Evolutionary conservation across 2,888 invertebrate genomes (phyloP).

Genomic region (Ephialtes manifestator): DNA sequence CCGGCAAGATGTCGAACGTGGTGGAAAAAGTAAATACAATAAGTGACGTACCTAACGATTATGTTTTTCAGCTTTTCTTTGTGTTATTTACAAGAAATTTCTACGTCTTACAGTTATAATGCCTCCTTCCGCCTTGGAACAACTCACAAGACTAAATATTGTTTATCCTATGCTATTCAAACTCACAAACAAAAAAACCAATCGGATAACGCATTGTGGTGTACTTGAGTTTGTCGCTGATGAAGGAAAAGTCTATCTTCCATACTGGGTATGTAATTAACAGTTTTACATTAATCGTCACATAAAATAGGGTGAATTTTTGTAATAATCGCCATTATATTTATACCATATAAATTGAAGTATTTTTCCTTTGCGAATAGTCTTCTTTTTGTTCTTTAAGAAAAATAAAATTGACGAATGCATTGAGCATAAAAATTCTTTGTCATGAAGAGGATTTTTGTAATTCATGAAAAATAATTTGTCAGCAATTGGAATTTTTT

Average conservation of each 20-base stretch:
- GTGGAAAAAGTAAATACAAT: slow-evolving; percentile 94
- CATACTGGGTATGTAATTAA: slow-evolving; percentile 94
- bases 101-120: slow-evolving; percentile 93
- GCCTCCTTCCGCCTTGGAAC: slow-evolving; percentile 98
- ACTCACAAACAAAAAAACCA: slow-evolving; percentile 94
- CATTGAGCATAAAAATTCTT: slow-evolving; percentile 1
- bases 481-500: background rate
- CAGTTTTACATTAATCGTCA: slow-evolving; percentile 16
- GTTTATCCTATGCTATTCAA: slow-evolving; percentile 99
- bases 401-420: too few relatives aligned
- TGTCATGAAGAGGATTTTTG: background rate
- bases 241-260: slow-evolving; percentile 98
- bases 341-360: too few relatives aligned
- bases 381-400: too few relatives aligned
- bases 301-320: background rate
- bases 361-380: too few relatives aligned
- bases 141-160: slow-evolving; percentile 96
- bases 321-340: too few relatives aligned
- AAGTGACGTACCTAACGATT: slow-evolving; percentile 35
- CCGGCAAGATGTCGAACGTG: slow-evolving; percentile 97
- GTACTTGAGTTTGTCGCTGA: slow-evolving; percentile 99
- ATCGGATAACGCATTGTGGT: slow-evolving; percentile 96
- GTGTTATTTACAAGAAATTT: background rate
- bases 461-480: background rate
- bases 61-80: slow-evolving; percentile 34